phyloP scores from a whole-genome alignment of 2,113 vertebrate genomes.

The Trematomus loennbergii region DNA sequence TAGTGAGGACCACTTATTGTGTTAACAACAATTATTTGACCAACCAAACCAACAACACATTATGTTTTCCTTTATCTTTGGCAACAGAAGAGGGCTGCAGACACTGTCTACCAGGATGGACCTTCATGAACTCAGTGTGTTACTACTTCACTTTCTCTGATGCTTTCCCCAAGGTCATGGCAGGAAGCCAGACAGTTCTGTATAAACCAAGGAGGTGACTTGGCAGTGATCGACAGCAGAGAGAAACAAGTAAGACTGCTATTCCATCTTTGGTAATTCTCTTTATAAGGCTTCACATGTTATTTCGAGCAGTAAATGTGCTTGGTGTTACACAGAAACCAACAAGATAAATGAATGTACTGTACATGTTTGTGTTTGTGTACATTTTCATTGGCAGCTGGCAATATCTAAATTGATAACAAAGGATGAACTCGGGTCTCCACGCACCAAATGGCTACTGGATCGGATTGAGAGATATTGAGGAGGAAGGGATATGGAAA shows the following conservation, averaged over 20 bases:
- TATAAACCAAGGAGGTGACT: constrained; percentile 58
- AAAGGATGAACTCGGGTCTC: not conserved
- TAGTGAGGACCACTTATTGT: constrained; percentile 51
- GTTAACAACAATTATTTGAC: not conserved
- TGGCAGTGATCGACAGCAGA: constrained; percentile 63
- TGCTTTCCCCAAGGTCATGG: constrained; percentile 44
- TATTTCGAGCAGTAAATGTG: not conserved
- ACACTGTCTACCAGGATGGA: constrained; percentile 77
- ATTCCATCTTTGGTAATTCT: not conserved
- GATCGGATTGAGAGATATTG: constrained; percentile 77
- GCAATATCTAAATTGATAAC: constrained; percentile 54
- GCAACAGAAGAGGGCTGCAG: constrained; percentile 76
- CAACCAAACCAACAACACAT: not conserved
- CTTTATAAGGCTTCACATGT: not conserved
- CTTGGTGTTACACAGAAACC: not conserved
- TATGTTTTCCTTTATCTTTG: constrained; percentile 8
- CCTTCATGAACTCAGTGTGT: constrained; percentile 61
- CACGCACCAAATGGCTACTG: constrained; percentile 57
- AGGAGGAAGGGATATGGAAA: constrained; percentile 76
- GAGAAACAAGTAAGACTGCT: constrained; percentile 69
- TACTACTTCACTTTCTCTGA: constrained; percentile 70
- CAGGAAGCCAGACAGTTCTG: constrained; percentile 66
- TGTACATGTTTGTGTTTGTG: not conserved
- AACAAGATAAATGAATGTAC: not conserved
- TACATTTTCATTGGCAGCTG: constrained; percentile 56